Percentiles rank a stretch among this genome's conserved stretches.
phyloP scores from a whole-genome alignment of 2,113 vertebrate genomes.

The Morone saxatilis region DNA sequence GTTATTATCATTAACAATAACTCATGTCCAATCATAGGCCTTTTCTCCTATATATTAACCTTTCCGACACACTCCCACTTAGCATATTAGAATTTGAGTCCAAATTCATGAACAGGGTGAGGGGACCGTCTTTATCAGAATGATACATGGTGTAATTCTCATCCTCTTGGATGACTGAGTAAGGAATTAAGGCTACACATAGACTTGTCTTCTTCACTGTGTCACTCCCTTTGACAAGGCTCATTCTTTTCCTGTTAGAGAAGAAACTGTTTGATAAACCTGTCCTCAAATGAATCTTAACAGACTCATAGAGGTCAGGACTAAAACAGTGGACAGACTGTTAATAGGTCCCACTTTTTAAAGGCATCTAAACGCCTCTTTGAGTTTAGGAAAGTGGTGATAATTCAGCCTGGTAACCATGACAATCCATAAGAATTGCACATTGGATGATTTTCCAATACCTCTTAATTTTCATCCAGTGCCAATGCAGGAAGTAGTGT shows the following conservation, averaged over 20 bases:
- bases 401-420: conserved; percentile 47
- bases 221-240: conserved; percentile 76
- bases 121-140: conserved; percentile 73
- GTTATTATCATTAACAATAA: conserved; percentile 89
- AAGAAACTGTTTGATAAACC: conserved; percentile 74
- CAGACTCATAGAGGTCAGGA: conserved; percentile 62
- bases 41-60: conserved; percentile 91
- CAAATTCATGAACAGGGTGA: conserved; percentile 75
- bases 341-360: conserved; percentile 50
- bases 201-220: conserved; percentile 71
- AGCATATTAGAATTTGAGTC: conserved; percentile 82
- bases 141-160: conserved; percentile 81
- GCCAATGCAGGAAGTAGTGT: conserved; percentile 1
- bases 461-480: conserved; percentile 33
- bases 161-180: conserved; percentile 75
- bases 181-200: conserved; percentile 73
- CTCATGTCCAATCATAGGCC: conserved; percentile 85
- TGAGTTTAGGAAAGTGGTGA: conserved; percentile 56
- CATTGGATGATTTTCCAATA: conserved; percentile 28
- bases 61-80: conserved; percentile 81
- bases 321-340: conserved; percentile 44
- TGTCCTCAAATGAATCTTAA: conserved; percentile 72
- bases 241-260: conserved; percentile 78
- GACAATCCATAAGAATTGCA: conserved; percentile 8
- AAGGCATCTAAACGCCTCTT: conserved; percentile 50